Evolutionary conservation across 2,888 invertebrate species (phyloP).

Genomic region (Athalia cordata): DNA sequence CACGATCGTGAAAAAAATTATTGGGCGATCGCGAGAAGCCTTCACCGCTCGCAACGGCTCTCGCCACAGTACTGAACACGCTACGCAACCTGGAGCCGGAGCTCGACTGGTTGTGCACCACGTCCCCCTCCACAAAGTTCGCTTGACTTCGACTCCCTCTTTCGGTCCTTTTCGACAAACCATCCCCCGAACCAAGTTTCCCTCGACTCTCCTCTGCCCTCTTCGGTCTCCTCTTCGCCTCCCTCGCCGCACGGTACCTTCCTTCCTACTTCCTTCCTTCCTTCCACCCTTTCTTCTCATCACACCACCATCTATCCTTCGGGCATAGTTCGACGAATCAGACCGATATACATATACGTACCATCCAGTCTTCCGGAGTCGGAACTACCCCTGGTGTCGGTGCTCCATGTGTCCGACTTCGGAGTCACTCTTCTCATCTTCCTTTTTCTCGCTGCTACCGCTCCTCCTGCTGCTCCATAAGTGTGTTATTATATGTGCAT

Average conservation of each 20-base stretch:
- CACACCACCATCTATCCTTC: too few species aligned
- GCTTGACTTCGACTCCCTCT: constrained; percentile 49
- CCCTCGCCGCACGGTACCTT: background rate
- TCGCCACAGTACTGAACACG: constrained; percentile 68
- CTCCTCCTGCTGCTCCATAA: too few species aligned
- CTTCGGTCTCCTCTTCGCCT: background rate
- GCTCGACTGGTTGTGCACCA: constrained; percentile 67
- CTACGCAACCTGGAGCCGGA: constrained; percentile 68
- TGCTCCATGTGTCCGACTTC: too few species aligned
- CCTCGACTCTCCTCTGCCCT: constrained; percentile 20
- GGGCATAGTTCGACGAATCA: too few species aligned
- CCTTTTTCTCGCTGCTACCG: too few species aligned
- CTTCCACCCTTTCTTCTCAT: too few species aligned
- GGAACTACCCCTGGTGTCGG: too few species aligned
- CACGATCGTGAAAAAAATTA: constrained; percentile 6
- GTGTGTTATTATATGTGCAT: too few species aligned
- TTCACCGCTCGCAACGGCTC: constrained; percentile 67
- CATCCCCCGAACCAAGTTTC: constrained; percentile 15
- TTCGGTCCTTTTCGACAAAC: constrained; percentile 47
- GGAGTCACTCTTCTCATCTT: too few species aligned
- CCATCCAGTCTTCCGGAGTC: too few species aligned
- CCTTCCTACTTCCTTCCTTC: too few species aligned
- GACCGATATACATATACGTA: too few species aligned
- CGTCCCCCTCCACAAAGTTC: constrained; percentile 55
- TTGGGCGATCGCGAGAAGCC: constrained; percentile 49